These are phyloP conservation scores for Symphodus melops DNA, from an alignment of 2,113 vertebrate genomes.

Conservation along the genomic window DNA sequence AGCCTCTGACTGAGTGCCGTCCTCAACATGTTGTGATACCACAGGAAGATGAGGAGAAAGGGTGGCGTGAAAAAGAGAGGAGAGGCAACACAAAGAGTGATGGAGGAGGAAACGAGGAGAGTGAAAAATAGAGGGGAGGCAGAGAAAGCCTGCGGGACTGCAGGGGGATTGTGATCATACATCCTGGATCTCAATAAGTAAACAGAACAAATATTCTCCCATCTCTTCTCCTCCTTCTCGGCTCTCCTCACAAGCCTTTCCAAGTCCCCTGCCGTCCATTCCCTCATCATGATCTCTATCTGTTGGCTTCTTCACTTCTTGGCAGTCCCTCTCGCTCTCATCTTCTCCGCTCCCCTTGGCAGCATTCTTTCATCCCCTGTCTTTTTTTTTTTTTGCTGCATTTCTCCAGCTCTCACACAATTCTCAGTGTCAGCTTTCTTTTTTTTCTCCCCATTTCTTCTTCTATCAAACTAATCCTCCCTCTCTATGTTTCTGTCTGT, in stretches of 20 bases:
- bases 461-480: conserved; percentile 11
- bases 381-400: conserved; percentile 33
- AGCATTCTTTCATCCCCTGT: conserved; percentile 51
- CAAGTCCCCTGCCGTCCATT: conserved; percentile 56
- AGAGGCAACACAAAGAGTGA: conserved; percentile 28
- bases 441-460: conserved; percentile 9
- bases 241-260: conserved; percentile 58
- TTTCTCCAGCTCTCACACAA: conserved; percentile 33
- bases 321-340: conserved; percentile 56
- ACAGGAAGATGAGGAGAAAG: conserved; percentile 21
- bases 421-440: conserved; percentile 21
- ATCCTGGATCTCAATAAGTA: conserved; percentile 74
- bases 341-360: conserved; percentile 53
- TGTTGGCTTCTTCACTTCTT: conserved; percentile 63
- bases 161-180: conserved; percentile 52
- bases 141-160: conserved; percentile 47
- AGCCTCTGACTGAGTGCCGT: conserved; percentile 45
- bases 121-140: conserved; percentile 28
- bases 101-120: conserved; percentile 37
- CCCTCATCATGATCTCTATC: conserved; percentile 73
- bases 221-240: conserved; percentile 56
- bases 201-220: conserved; percentile 72
- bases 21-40: conserved; percentile 32
- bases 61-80: conserved; percentile 23
- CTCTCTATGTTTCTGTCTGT: background rate